Evolutionary conservation across 2,113 vertebrate species (phyloP).

Genomic region (Pseudopipra pipra): DNA sequence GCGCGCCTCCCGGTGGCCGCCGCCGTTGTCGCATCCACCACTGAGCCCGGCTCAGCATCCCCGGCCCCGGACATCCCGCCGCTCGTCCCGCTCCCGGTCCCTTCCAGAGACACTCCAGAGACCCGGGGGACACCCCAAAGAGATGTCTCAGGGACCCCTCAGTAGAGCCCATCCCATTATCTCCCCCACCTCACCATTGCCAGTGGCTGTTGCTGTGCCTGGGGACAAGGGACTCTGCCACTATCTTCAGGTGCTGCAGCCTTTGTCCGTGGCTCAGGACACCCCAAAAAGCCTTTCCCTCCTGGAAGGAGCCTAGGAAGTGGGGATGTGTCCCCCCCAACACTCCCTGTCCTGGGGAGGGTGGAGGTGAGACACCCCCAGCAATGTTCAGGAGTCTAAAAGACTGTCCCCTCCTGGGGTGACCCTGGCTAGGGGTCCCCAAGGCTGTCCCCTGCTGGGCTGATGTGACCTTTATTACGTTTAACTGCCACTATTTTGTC

Average conservation of each 20-base stretch:
- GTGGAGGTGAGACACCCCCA: rapidly evolving
- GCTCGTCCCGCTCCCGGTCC: not conserved
- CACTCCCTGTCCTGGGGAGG: not conserved
- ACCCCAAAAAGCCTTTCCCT: not conserved
- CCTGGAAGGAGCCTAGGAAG: rapidly evolving
- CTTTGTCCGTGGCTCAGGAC: not conserved
- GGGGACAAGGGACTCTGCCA: not conserved
- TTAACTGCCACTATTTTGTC: not conserved
- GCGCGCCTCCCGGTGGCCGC: not conserved
- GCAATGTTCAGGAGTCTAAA: not conserved
- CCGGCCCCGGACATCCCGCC: no score
- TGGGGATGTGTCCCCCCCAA: no score
- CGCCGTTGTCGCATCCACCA: not conserved
- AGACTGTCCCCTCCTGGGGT: rapidly evolving
- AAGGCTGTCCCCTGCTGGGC: not conserved
- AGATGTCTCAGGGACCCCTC: no score
- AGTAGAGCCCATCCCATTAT: no score
- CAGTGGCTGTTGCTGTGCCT: not conserved
- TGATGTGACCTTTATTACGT: not conserved
- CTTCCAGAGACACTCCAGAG: not conserved
- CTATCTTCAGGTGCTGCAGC: rapidly evolving
- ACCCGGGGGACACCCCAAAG: not conserved
- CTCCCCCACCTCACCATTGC: rapidly evolving
- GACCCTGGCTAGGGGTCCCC: not conserved
- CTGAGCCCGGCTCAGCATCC: rapidly evolving